Conservation (phyloP, 2,113 vertebrate genomes). For the Copsychus sechellarum region DNA sequence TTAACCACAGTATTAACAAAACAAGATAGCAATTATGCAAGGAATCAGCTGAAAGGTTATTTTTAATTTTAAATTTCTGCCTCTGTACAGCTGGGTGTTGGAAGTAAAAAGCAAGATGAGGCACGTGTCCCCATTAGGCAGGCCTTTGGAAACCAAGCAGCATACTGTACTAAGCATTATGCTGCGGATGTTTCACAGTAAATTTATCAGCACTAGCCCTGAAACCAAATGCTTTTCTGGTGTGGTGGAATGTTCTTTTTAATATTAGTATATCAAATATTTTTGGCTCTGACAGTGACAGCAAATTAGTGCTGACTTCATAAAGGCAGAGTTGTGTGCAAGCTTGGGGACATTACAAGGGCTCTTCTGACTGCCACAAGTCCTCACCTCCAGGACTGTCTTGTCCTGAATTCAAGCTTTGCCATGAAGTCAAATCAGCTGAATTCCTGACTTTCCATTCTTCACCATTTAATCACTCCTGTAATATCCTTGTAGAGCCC, state of each 20-base stretch:
- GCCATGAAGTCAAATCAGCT: not conserved
- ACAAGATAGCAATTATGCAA: slow-evolving; percentile 75
- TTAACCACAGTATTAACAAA: slow-evolving; percentile 70
- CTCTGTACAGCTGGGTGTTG: slow-evolving; percentile 41
- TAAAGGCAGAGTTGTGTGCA: not conserved
- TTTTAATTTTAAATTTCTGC: slow-evolving; percentile 74
- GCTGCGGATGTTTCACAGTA: not conserved
- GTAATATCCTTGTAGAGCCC: not conserved
- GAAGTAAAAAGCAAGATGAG: slow-evolving; percentile 21
- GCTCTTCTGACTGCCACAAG: not conserved
- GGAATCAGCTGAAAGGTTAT: slow-evolving; percentile 69
- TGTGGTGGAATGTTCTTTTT: slow-evolving; percentile 13
- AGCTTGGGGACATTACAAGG: not conserved
- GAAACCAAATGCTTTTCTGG: slow-evolving; percentile 14
- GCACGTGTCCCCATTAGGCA: slow-evolving; percentile 26
- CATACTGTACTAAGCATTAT: not conserved
- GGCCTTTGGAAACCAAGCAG: slow-evolving; percentile 7
- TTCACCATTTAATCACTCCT: fast-evolving
- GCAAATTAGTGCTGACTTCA: not conserved
- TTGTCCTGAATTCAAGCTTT: not conserved
- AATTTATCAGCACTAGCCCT: not conserved
- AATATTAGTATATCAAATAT: slow-evolving; percentile 17
- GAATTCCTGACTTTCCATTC: not conserved
- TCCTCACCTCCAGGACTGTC: not conserved
- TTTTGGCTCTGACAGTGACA: slow-evolving; percentile 32